Base-by-base conservation (phyloP, 2,113 vertebrate genomes). In the Xenopus laevis region DNA sequence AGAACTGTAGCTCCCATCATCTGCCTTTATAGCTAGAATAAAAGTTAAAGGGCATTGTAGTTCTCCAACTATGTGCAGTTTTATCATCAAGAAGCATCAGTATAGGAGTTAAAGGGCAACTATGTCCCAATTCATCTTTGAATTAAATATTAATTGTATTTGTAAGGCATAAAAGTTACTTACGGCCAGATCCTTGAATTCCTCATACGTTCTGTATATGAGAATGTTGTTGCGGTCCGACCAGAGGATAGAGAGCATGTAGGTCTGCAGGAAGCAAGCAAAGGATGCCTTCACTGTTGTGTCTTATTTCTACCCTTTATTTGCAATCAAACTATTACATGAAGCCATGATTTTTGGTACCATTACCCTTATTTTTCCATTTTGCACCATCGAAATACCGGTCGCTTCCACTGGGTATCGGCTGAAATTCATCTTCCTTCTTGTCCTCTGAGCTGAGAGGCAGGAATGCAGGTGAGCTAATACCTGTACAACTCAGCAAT, bases 111-210 rank as follows among this genome's bases (percentile, higher is more conserved):
- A 40, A 33, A 40, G 33, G 33, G 33, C 33, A 40, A 40, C 6
- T 40, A 40, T 40, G 6, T 40, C 5, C 8, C 8, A 40, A 40
- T 27, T 27, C 23, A 27, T 27, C 46, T 11, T 47, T 47, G 46
- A 13, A 47, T 4, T 47, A 47, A 1, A 47, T 11, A 9, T 13
- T 2, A 13, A 27, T 27, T 27, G 4, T 27, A 27, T 27, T 27
- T 27, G 23, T 27, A 27, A 40, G 33, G 33, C 47, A 50, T 13
- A 1, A 4, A 21, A 16, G 3, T 20, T 23, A 83, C 93, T 92
- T 86, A 97, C 96, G 0, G 97, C 92, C 18, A 96, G 88, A 68
- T 78, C 87, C 80, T 84, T 92, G 76, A 98, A 98, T 10, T 95
- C 88, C 1, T 87, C 78, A 58, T 94, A 93, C 0, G 91, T 93